Conservation (phyloP, 2,888 invertebrate genomes). For the Myopa testacea region DNA sequence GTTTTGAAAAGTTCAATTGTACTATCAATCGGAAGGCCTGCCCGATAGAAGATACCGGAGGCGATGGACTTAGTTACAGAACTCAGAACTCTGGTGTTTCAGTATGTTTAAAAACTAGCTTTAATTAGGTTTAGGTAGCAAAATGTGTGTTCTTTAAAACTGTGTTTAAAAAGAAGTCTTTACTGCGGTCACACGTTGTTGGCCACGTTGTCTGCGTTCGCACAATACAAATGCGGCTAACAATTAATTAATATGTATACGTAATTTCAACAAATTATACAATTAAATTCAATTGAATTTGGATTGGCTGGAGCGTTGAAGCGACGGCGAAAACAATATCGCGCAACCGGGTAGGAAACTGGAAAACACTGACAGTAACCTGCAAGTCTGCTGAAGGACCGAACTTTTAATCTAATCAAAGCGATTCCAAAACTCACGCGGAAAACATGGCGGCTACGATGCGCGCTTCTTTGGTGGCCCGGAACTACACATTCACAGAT, state of each 20-base stretch:
- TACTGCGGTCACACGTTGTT: too few species aligned
- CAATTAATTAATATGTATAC: conserved; percentile 41
- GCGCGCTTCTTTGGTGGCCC: conserved; percentile 6
- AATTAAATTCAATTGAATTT: conserved; percentile 2
- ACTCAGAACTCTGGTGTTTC: neutral
- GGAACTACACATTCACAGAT: conserved; percentile 42
- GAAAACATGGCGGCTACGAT: conserved; percentile 4
- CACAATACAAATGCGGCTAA: conserved; percentile 6
- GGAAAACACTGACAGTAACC: conserved; percentile 16
- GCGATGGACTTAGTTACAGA: neutral
- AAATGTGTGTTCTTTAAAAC: neutral
- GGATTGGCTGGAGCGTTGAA: too few species aligned
- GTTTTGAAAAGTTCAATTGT: conserved; percentile 67
- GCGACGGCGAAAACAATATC: conserved; percentile 1
- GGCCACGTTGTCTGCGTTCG: neutral
- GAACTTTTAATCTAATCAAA: conserved; percentile 43
- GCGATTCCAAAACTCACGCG: conserved; percentile 34
- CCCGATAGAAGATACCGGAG: neutral
- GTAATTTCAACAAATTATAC: conserved; percentile 30
- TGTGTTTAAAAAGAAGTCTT: neutral
- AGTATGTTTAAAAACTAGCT: too few species aligned
- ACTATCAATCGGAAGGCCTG: conserved; percentile 58
- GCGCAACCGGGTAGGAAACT: conserved; percentile 13
- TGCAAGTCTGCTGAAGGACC: conserved; percentile 1
- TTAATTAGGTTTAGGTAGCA: too few species aligned